Base-by-base conservation (phyloP, 2,113 vertebrate genomes). In the Embiotoca jacksoni region DNA sequence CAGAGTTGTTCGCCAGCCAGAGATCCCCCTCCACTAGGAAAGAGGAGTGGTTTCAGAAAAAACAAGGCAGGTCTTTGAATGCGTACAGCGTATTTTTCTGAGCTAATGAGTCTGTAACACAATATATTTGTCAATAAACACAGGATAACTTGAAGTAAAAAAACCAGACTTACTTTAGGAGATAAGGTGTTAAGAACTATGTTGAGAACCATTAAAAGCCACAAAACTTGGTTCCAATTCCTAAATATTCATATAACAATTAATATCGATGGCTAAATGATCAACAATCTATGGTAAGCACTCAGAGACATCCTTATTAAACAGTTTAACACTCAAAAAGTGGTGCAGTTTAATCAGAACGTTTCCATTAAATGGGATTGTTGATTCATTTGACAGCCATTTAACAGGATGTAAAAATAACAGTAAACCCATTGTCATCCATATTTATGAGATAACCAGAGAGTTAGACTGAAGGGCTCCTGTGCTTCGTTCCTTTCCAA, bases 1-100 rank as follows among this genome's bases (percentile, higher is more conserved):
- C 37, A 72, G 95, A 95, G 1, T 58, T 36, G 9, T 87, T 92
- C 23, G 93, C 70, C 37, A 90, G 80, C 98, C 97, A 99, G 2
- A 84, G 0, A 0, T 44, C 85, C 83, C 93, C 93, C 78, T 88
- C 96, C 96, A 86, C 36, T 59, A 66, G 14, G 59, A 65, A 76
- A 80, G 8, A 85, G 5, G n/a, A 78, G 32, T 0, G 30, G n/a
- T 39, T 33, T 61, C 36, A 75, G 37, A 39, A 9, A 46, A 50
- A 61, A 59, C 6, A 41, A 41, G 6, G 23, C 23, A 23, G 23
- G 23, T 23, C 23, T 23, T 23, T 23, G 23, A 23, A 23, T 23
- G 23, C 23, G 23, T 23, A 23, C 23, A 23, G 23, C 23, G 23
- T 23, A 23, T 23, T 23, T 23, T 23, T 23, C 23, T 23, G 23